Base-by-base conservation (phyloP, 2,888 invertebrate genomes). In the Lymantria dispar region DNA sequence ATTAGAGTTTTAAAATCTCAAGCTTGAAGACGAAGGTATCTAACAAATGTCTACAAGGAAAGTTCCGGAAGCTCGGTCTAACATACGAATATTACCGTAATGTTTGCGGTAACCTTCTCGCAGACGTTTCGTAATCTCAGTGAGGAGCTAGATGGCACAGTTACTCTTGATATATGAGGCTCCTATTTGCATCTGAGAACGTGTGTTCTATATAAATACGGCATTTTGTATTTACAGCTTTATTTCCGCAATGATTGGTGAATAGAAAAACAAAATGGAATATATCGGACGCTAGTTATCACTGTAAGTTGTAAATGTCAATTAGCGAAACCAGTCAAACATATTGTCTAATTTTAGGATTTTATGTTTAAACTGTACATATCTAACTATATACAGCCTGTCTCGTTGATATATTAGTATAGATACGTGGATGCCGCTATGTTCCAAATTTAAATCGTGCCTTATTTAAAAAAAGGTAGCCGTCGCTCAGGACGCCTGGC, bases 221-320 rank as follows among this genome's bases (percentile, higher is more conserved):
- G 22, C 36, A 45, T n/a, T 38, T 15, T 12, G 13, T 41, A 50
- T 48, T 48, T 48, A 48, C 44, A 39, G 39, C 44, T 33, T 39
- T 39, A 43, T 49, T 41, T 40, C 44, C 39, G 36, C 38, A 15
- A 33, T 45, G 44, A 45, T 49, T 44, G 13, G 29, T 13, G 9
- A 36, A 40, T 41, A 30, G 31, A 44, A 22, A 44, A 48, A 38
- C n/a, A 39, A 48, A 14, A 44, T 30, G 31, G 22, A 38, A 37
- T 39, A 29, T 29, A 37, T 31, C 49, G 47, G 53, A 43, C 33
- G 46, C 14, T 47, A 43, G 46, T 47, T 43, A 51, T 47, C 43
- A 44, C 43, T 30, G 36, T 38, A 31, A 47, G 42, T 33, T 33
- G 33, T 43, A 31, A 43, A 46, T 38, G 45, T 45, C 13, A 47